Conservation (phyloP, 2,888 invertebrate genomes). For the Spicauda simplicius region DNA sequence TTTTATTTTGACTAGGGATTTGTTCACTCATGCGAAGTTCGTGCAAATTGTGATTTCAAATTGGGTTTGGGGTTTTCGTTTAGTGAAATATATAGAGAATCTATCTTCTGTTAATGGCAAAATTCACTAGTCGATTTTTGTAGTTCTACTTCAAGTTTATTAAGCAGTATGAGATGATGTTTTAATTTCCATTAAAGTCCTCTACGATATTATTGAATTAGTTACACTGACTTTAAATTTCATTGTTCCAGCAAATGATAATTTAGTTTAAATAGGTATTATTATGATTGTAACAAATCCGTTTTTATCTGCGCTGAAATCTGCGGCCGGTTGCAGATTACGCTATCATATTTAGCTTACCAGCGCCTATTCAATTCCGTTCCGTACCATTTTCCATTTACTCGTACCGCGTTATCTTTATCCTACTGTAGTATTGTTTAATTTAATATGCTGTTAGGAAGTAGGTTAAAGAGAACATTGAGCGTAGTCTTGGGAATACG, state of each 20-base stretch:
- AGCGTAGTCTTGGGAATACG: slow-evolving; percentile 44
- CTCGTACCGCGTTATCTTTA: slow-evolving; percentile 68
- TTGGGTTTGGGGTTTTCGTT: not conserved
- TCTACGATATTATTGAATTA: too few relatives aligned
- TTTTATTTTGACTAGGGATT: slow-evolving; percentile 8
- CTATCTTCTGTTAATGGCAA: too few relatives aligned
- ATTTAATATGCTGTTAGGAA: slow-evolving; percentile 71
- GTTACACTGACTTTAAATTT: too few relatives aligned
- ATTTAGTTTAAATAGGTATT: not conserved
- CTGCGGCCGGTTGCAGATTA: slow-evolving; percentile 19
- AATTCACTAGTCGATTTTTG: not conserved
- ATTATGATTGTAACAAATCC: slow-evolving; percentile 2
- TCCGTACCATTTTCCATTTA: slow-evolving; percentile 59
- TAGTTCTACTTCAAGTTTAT: too few relatives aligned
- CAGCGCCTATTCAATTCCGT: slow-evolving; percentile 47
- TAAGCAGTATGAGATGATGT: too few relatives aligned
- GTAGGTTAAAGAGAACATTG: slow-evolving; percentile 58
- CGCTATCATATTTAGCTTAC: slow-evolving; percentile 33
- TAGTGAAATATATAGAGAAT: too few relatives aligned
- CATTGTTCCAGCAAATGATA: too few relatives aligned
- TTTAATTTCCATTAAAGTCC: too few relatives aligned
- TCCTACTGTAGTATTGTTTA: slow-evolving; percentile 64
- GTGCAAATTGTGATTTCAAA: slow-evolving; percentile 15
- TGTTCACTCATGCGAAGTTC: slow-evolving; percentile 23
- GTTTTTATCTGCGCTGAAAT: not conserved